A percentile compares a stretch with the other conserved stretches of the same genome.
These are phyloP conservation scores for Pterobdella sp. DNA, from an alignment of 2,888 invertebrate genomes.

Conservation along the genomic window DNA sequence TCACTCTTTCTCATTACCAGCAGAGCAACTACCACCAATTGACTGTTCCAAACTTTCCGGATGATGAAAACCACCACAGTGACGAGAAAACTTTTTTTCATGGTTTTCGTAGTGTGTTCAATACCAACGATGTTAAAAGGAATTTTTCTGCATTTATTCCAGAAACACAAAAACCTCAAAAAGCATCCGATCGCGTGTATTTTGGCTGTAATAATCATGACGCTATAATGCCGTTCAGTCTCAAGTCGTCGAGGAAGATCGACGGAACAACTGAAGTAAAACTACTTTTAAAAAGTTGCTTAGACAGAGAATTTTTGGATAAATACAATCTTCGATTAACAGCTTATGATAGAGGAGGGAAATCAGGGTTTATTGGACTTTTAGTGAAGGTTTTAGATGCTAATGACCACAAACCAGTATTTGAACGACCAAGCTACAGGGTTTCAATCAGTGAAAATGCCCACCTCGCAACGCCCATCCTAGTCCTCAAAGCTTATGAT, in stretches of 20 bases:
- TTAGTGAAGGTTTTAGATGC: conserved; percentile 29
- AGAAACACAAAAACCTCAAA: neutral
- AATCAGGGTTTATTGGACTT: conserved; percentile 25
- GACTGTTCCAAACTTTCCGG: neutral
- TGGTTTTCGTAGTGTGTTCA: too few species aligned
- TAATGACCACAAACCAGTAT: conserved; percentile 33
- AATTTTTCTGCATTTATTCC: too few species aligned
- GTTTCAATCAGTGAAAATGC: conserved; percentile 62
- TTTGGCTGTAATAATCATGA: neutral
- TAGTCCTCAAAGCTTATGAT: conserved; percentile 37
- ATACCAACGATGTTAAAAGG: too few species aligned
- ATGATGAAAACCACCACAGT: neutral
- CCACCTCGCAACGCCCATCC: conserved; percentile 29
- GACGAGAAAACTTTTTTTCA: neutral
- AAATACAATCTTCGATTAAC: conserved; percentile 32
- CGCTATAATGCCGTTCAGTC: conserved; percentile 10
- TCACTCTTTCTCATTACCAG: neutral
- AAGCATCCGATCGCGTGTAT: neutral
- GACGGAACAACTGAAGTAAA: conserved; percentile 34
- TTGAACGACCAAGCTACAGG: conserved; percentile 22
- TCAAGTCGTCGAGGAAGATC: conserved; percentile 20
- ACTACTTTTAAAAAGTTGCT: conserved; percentile 30
- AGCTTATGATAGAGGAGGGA: conserved; percentile 34
- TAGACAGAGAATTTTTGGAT: conserved; percentile 34
- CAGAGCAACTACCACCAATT: neutral